Conservation (phyloP, 2,113 vertebrate genomes). For the Pogonocichla stellata region DNA sequence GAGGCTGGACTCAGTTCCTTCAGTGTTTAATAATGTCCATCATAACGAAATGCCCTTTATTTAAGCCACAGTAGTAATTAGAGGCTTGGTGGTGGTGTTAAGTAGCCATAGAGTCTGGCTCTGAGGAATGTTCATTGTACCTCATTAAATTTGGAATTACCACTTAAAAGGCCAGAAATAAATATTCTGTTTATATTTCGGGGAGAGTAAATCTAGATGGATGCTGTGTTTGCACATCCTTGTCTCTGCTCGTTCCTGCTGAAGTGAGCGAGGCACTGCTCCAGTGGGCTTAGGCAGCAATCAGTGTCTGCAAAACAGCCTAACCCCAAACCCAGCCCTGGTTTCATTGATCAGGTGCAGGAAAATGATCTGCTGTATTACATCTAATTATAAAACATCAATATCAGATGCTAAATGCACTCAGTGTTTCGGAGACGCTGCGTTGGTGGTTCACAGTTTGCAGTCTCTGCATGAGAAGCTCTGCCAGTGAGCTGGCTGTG, state of each 20-base stretch:
- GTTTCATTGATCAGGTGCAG: slow-evolving; percentile 68
- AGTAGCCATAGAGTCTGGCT: slow-evolving; percentile 62
- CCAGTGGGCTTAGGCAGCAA: slow-evolving; percentile 35
- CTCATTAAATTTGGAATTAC: slow-evolving; percentile 77
- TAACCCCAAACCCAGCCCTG: slow-evolving; percentile 41
- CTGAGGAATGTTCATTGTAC: slow-evolving; percentile 71
- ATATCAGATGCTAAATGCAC: slow-evolving; percentile 63
- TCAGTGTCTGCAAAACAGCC: slow-evolving; percentile 41
- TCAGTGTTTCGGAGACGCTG: slow-evolving; percentile 5
- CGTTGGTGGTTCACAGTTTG: slow-evolving; percentile 31
- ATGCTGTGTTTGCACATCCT: slow-evolving; percentile 43
- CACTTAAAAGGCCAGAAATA: slow-evolving; percentile 76
- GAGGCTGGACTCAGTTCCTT: slow-evolving; percentile 48
- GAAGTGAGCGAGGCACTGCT: background rate
- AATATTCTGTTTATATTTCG: slow-evolving; percentile 75
- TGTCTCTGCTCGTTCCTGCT: slow-evolving; percentile 27
- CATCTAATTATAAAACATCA: slow-evolving; percentile 74
- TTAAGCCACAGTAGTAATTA: slow-evolving; percentile 71
- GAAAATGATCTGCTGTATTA: slow-evolving; percentile 70
- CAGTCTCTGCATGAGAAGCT: slow-evolving; percentile 36
- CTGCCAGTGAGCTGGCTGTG: background rate
- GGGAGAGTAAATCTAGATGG: slow-evolving; percentile 64
- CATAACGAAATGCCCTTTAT: slow-evolving; percentile 63
- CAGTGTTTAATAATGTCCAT: slow-evolving; percentile 59
- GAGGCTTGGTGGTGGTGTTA: slow-evolving; percentile 64